phyloP scores from a whole-genome alignment of 2,797 vertebrate species.

The Percopsis omiscomaycus region DNA sequence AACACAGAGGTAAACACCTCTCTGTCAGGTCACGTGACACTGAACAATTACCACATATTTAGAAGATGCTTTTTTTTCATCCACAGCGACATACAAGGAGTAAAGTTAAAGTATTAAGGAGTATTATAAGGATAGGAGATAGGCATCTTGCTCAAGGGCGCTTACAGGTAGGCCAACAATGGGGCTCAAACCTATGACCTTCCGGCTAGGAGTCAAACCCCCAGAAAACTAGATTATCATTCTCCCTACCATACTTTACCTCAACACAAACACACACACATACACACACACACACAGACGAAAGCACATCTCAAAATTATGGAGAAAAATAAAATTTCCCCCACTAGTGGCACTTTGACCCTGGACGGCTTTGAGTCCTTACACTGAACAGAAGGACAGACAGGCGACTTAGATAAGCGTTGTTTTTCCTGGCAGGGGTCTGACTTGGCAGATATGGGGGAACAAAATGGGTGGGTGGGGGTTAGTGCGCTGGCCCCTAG shows the following conservation, averaged over 20 bases:
- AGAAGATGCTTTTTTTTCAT: too few relatives aligned
- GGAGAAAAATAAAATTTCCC: background rate
- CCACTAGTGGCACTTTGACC: constrained; percentile 26
- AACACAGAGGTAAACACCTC: constrained; percentile 42
- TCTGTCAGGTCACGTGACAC: background rate
- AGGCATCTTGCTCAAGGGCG: too few relatives aligned
- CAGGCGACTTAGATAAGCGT: constrained; percentile 30
- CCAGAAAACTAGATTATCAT: background rate
- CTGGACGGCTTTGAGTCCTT: constrained; percentile 21
- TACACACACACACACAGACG: background rate
- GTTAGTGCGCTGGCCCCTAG: background rate
- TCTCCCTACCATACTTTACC: background rate
- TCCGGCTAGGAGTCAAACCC: too few relatives aligned
- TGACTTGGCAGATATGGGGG: background rate
- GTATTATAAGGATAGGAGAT: too few relatives aligned
- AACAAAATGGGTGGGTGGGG: constrained; percentile 2
- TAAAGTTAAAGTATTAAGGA: too few relatives aligned
- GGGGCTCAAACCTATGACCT: too few relatives aligned
- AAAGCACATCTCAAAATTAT: background rate
- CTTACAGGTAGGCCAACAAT: too few relatives aligned
- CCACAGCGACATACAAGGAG: too few relatives aligned
- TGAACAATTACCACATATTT: too few relatives aligned
- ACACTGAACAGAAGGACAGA: constrained; percentile 18
- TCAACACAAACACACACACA: background rate
- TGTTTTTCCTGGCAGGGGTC: constrained; percentile 33